Conservation (phyloP, 2,113 vertebrate species). For the Microtus oregoni region DNA sequence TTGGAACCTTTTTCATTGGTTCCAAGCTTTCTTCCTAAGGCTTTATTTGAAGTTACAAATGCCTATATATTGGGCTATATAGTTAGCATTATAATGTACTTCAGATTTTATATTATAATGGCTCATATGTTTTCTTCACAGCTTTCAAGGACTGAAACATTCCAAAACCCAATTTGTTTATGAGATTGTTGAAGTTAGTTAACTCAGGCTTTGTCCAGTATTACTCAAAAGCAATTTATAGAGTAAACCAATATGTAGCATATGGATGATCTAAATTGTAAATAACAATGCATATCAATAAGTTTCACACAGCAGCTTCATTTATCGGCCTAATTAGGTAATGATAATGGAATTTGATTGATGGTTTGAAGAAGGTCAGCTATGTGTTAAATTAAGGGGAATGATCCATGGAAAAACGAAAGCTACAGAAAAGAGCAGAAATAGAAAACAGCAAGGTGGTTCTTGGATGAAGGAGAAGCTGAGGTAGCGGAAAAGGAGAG, state of each 20-base stretch:
- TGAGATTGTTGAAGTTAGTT: slow-evolving; percentile 18
- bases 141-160: slow-evolving; percentile 12
- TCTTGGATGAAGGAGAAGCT: background rate
- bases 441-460: background rate
- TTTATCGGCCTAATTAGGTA: background rate
- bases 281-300: slow-evolving; percentile 33
- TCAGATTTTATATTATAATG: background rate
- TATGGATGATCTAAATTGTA: background rate
- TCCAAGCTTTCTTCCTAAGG: slow-evolving; percentile 32
- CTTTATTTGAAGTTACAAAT: background rate
- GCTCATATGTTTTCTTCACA: background rate
- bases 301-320: background rate
- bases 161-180: slow-evolving; percentile 11
- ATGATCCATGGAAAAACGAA: background rate
- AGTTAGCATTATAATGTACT: background rate
- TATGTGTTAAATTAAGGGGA: background rate
- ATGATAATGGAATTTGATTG: background rate
- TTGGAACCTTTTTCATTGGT: background rate
- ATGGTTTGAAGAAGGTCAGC: background rate
- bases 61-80: background rate
- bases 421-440: background rate
- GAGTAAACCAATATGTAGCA: background rate
- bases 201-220: background rate
- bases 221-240: slow-evolving; percentile 18
- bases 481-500: background rate